Evolutionary conservation across 2,797 vertebrate species (phyloP).

Genomic region (Scolopax bukidnonensis): DNA sequence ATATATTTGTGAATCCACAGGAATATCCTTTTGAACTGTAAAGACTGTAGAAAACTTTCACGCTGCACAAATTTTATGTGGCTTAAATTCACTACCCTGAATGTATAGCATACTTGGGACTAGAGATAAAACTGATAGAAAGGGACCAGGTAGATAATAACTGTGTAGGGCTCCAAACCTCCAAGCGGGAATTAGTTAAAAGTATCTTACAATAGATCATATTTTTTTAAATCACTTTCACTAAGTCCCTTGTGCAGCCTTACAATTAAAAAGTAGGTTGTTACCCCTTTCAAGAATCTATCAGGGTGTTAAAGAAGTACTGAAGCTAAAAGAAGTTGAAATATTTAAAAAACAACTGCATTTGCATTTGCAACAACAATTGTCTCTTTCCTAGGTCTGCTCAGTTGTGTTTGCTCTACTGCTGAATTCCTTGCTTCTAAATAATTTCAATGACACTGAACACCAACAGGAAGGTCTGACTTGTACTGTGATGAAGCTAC

Average conservation of each 20-base stretch:
- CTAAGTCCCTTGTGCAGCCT: neutral
- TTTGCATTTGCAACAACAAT: neutral
- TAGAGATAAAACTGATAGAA: neutral
- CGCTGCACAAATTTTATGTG: neutral
- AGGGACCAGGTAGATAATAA: neutral
- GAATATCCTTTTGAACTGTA: neutral
- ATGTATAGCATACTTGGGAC: neutral
- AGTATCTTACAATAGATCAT: neutral
- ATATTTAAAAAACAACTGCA: neutral
- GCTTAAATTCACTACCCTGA: neutral
- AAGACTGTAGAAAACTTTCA: neutral
- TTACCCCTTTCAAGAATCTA: neutral
- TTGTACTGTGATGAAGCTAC: neutral
- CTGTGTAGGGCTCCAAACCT: neutral
- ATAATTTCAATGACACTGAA: neutral
- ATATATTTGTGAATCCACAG: neutral
- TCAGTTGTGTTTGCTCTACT: neutral
- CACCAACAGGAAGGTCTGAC: neutral
- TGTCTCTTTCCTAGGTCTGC: neutral
- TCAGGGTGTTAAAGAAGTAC: neutral
- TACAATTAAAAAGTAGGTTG: conserved; percentile 8
- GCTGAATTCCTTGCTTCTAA: neutral
- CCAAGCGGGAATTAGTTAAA: neutral
- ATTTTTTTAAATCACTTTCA: neutral
- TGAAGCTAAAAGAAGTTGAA: neutral